Base-by-base conservation (phyloP, 2,797 vertebrate species). In the Thamnophis elegans region DNA sequence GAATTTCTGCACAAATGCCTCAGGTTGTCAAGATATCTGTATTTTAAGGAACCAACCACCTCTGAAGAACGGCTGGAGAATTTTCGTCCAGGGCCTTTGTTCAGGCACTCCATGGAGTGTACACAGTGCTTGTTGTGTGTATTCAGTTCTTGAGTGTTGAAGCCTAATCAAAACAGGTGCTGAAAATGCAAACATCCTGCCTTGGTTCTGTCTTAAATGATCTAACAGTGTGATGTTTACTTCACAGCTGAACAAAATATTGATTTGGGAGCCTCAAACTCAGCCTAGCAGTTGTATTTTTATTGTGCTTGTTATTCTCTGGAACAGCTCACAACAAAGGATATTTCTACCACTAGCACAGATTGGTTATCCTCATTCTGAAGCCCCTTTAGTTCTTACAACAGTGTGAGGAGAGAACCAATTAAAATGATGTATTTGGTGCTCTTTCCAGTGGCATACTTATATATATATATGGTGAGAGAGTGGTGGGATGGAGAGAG, bases 161-260 rank as follows among this genome's bases (percentile, higher is more conserved):
- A 32, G 18, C 58, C 55, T 22, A 88, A n/a, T 47, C 88, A 42
- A 53, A 86, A 65, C 51, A 56, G 14, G 9, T 55, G 22, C 56
- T 85, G 58, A 14, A 85, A 89, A 92, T 92, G 55, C 88, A 89
- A 92, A 85, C 62, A 56, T 25, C 4, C 51, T 62, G 58, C 47
- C 58, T 32, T 86, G 56, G 25, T 58, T 92, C 58, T 89, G 88
- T 18, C 36, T 89, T 55, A 82, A 85, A n/a, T 54, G 85, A 89
- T 89, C 85, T n/a, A 42, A 55, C 26, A n/a, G 53, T 42, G 28
- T 26, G 47, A n/a, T 90, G 78, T 68, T 92, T 86, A 86, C 25
- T 65, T 55, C 78, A 65, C 60, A 89, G 78, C 87, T 86, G 53
- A 42, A 42, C 53, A 26, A 92, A 85, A 65, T 68, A 92, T 92